Conservation (phyloP, 2,888 invertebrate genomes). For the Stenurella melanura region DNA sequence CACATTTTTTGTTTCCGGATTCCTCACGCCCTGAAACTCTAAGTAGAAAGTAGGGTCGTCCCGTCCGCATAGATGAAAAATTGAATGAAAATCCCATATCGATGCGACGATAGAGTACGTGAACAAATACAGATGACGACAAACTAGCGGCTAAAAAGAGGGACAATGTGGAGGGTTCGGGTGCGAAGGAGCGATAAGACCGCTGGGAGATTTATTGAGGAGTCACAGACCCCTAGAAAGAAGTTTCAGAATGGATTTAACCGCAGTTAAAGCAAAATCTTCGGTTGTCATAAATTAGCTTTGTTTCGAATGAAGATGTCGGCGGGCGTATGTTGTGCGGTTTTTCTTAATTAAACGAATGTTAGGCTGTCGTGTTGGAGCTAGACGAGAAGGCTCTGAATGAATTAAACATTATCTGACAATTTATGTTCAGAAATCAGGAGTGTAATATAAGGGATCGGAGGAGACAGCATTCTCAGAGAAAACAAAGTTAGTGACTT, state of each 20-base stretch:
- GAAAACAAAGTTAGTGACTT: no score
- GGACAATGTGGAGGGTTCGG: constrained; percentile 53
- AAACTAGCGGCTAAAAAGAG: constrained; percentile 53
- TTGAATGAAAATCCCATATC: constrained; percentile 27
- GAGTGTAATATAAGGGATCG: neutral
- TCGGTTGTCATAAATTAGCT: constrained; percentile 40
- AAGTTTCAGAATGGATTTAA: constrained; percentile 25
- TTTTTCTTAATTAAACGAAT: neutral
- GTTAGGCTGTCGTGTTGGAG: neutral
- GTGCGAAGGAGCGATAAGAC: constrained; percentile 58
- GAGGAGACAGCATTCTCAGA: no score
- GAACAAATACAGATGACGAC: constrained; percentile 52
- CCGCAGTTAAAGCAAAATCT: neutral
- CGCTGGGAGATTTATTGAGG: constrained; percentile 56
- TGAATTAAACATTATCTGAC: neutral
- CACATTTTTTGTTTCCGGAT: neutral
- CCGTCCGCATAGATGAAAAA: constrained; percentile 37
- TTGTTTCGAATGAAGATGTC: constrained; percentile 26
- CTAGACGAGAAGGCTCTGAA: neutral
- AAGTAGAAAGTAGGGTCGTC: constrained; percentile 12
- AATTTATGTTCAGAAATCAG: neutral
- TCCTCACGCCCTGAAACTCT: neutral
- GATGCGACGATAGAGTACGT: constrained; percentile 16
- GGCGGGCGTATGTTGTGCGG: neutral
- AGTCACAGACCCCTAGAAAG: constrained; percentile 46